These are phyloP conservation scores for Ganaspis brasiliensis DNA, from an alignment of 2,888 invertebrate species.

Conservation along the genomic window DNA sequence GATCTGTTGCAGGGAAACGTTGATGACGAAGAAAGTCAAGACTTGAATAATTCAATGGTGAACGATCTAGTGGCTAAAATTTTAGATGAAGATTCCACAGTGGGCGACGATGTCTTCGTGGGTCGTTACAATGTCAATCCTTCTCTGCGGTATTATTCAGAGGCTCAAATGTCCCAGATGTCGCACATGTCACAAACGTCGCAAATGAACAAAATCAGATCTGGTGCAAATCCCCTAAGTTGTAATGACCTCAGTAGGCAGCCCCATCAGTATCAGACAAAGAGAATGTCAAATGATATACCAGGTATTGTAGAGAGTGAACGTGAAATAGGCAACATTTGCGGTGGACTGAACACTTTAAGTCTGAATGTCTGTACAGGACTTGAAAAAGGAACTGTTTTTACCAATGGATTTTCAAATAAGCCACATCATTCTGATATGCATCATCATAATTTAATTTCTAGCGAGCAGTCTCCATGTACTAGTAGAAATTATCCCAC, in stretches of 20 bases:
- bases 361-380: slow-evolving; percentile 65
- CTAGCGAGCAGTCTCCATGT: slow-evolving; percentile 57
- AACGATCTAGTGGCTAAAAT: slow-evolving; percentile 86
- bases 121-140: slow-evolving; percentile 71
- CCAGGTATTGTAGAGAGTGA: slow-evolving; percentile 64
- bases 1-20: slow-evolving; percentile 68
- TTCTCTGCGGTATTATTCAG: slow-evolving; percentile 58
- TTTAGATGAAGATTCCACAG: slow-evolving; percentile 83
- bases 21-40: slow-evolving; percentile 77
- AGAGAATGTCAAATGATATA: slow-evolving; percentile 56
- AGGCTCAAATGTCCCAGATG: slow-evolving; percentile 52
- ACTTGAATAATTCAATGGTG: slow-evolving; percentile 83
- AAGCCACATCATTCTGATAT: slow-evolving; percentile 56
- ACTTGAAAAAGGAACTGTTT: slow-evolving; percentile 62
- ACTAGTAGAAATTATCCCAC: slow-evolving; percentile 61
- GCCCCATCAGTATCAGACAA: slow-evolving; percentile 53
- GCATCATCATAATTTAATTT: slow-evolving; percentile 55
- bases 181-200: slow-evolving; percentile 51
- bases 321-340: slow-evolving; percentile 70
- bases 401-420: slow-evolving; percentile 64
- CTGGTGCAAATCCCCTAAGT: slow-evolving; percentile 49
- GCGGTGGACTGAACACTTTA: slow-evolving; percentile 69
- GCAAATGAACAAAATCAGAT: slow-evolving; percentile 52
- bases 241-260: slow-evolving; percentile 52
- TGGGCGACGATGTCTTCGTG: slow-evolving; percentile 67